Percentiles rank a stretch among this genome's conserved stretches.
Conservation (phyloP, 2,797 vertebrate genomes). For the Schizopygopsis malacanthus region DNA sequence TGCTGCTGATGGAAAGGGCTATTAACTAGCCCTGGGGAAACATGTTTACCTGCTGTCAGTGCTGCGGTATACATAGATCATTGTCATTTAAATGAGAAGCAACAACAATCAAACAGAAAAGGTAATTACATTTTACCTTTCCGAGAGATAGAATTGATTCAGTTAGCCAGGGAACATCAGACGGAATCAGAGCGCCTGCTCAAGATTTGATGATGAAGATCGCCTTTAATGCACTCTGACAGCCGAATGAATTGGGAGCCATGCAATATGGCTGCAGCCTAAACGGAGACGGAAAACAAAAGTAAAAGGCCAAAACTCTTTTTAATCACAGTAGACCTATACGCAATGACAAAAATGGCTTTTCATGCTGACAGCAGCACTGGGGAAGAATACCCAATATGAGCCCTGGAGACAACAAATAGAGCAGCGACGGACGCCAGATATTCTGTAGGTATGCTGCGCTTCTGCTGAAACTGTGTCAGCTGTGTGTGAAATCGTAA, state of each 20-base stretch:
- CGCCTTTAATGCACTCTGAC: slow-evolving; percentile 62
- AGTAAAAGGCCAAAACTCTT: slow-evolving; percentile 40
- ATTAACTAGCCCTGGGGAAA: slow-evolving; percentile 60
- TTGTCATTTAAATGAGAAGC: slow-evolving; percentile 67
- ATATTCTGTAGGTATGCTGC: slow-evolving; percentile 2
- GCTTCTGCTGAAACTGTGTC: background rate
- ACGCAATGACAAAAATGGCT: slow-evolving; percentile 24
- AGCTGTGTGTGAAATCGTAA: background rate
- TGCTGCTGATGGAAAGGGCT: slow-evolving; percentile 59
- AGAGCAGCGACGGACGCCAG: background rate
- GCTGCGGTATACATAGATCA: slow-evolving; percentile 64
- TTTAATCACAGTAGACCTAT: slow-evolving; percentile 54
- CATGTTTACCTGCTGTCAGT: slow-evolving; percentile 68
- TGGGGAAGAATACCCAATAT: slow-evolving; percentile 22
- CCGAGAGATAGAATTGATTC: slow-evolving; percentile 63
- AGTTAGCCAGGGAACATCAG: slow-evolving; percentile 60
- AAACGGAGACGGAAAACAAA: slow-evolving; percentile 42
- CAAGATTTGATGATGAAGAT: slow-evolving; percentile 65
- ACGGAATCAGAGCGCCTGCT: slow-evolving; percentile 54
- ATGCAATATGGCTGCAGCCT: slow-evolving; percentile 50
- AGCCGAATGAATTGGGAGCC: slow-evolving; percentile 62
- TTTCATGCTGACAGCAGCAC: slow-evolving; percentile 26
- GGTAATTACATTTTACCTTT: slow-evolving; percentile 68
- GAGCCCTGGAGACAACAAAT: slow-evolving; percentile 23
- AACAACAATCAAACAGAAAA: slow-evolving; percentile 67